Evolutionary conservation across 2,888 invertebrate genomes (phyloP), one percentile per base, ranked within the genome.

Genomic region (Zaprionus lineosus): DNA sequence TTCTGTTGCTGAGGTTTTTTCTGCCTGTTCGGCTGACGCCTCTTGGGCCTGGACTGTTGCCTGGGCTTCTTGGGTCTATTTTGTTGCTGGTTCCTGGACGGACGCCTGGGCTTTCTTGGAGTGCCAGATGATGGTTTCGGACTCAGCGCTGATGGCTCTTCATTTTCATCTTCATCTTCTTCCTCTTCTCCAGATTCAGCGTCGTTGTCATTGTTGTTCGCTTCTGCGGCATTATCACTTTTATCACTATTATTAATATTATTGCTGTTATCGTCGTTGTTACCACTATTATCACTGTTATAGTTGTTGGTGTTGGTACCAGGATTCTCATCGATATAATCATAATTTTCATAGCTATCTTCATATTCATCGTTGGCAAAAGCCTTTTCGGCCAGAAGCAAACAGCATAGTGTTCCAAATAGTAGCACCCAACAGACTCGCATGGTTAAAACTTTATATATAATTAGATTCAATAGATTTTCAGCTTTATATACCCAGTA

Each of bases 381-480:
- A 12, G 12, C 12, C 16, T 9, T 19, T 5, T 55, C 24, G 0
- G 29, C 16, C 34, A 52, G 18, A 2, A 48, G 19, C 18, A 43
- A 5, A 5, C 52, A 26, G 28, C 47, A 34, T 1, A 39, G 6
- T 3, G 39, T 19, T 5, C 51, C 64, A 18, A 52, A 4, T 15
- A 63, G 2, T 0, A 59, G 4, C 12, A 52, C 24, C n/a, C 47
- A n/a, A 14, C 16, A 19, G 1, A 52, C 2, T 4, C 52, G 47
- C 64, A 65, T 65, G 48, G 33, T 9, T n/a, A 43, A 16, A 29
- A 5, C 1, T 8, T 7, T 36, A 6, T 28, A 28, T 28, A 28
- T 28, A 28, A 4, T 19, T 19, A 19, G 5, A 19, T 5, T 19
- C 5, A 3, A 19, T 19, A 19, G 19, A 19, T 19, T 3, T 3